phyloP scores from a whole-genome alignment of 2,113 vertebrate species.

The Oreochromis tanganicae region DNA sequence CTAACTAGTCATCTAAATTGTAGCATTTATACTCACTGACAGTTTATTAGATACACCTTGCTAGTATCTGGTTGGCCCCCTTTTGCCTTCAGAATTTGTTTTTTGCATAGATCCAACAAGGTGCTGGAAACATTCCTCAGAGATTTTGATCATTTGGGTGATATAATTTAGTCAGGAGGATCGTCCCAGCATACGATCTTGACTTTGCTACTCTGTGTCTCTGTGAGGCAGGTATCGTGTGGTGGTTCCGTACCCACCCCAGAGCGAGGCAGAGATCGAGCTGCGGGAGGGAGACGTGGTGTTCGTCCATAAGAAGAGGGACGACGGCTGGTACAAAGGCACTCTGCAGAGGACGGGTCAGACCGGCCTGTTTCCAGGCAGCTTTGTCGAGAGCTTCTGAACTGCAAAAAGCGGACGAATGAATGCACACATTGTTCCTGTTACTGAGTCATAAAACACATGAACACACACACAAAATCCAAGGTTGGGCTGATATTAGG shows the following conservation, averaged over 20 bases:
- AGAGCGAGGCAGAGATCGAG: slow-evolving; percentile 97
- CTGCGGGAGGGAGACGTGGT: slow-evolving; percentile 95
- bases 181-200: not conserved
- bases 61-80: not conserved
- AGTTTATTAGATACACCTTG: not conserved
- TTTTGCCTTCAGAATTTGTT: not conserved
- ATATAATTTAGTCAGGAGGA: not conserved
- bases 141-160: not conserved
- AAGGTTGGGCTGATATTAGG: slow-evolving; percentile 11
- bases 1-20: not conserved
- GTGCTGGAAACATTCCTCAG: not conserved
- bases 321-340: slow-evolving; percentile 98
- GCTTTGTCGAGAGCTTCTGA: slow-evolving; percentile 98
- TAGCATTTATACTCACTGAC: not conserved
- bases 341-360: slow-evolving; percentile 94
- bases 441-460: slow-evolving; percentile 19
- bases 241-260: slow-evolving; percentile 92
- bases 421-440: not conserved
- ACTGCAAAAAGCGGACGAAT: not conserved
- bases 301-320: slow-evolving; percentile 95
- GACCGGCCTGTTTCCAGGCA: slow-evolving; percentile 94
- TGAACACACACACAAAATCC: not conserved
- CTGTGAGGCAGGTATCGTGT: slow-evolving; percentile 82
- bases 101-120: not conserved
- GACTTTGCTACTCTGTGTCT: not conserved